A percentile compares a stretch with the other conserved stretches of the same genome.
phyloP scores from a whole-genome alignment of 2,888 invertebrate species.

The Atethmia centrago region DNA sequence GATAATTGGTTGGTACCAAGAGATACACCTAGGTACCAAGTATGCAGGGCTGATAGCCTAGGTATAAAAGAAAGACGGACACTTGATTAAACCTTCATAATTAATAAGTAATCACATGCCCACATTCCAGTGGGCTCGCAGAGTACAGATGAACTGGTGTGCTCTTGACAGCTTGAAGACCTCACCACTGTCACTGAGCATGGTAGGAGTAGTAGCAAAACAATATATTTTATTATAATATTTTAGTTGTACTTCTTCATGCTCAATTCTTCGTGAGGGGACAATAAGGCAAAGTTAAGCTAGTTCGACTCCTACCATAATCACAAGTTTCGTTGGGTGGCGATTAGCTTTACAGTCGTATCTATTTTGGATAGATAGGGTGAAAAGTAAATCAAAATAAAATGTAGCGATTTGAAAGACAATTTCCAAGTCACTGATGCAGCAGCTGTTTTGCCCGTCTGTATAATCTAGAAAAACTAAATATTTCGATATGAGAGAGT shows the following conservation, averaged over 20 bases:
- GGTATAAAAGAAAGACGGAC: slow-evolving; percentile 22
- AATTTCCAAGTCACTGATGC: background rate
- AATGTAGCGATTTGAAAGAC: background rate
- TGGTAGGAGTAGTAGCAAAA: slow-evolving; percentile 73
- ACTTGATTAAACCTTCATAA: slow-evolving; percentile 57
- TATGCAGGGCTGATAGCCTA: slow-evolving; percentile 14
- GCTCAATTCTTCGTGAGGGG: background rate
- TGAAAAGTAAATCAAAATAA: background rate
- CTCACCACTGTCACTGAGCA: slow-evolving; percentile 75
- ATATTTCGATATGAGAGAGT: background rate
- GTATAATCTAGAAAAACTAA: background rate
- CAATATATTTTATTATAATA: too few relatives aligned
- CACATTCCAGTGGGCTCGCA: slow-evolving; percentile 53
- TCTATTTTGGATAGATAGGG: background rate
- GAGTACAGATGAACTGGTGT: slow-evolving; percentile 67
- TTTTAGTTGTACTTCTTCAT: background rate
- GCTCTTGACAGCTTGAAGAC: slow-evolving; percentile 72
- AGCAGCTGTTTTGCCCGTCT: background rate
- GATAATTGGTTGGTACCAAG: background rate
- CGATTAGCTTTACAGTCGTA: background rate
- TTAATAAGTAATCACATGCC: slow-evolving; percentile 58
- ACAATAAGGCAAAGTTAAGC: background rate
- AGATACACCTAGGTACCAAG: background rate
- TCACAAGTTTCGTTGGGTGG: background rate
- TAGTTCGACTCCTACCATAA: background rate